A percentile compares a stretch with the other conserved stretches of the same genome.
Conservation (phyloP, 2,888 invertebrate species). For the Pycnomerus fuliginosus region DNA sequence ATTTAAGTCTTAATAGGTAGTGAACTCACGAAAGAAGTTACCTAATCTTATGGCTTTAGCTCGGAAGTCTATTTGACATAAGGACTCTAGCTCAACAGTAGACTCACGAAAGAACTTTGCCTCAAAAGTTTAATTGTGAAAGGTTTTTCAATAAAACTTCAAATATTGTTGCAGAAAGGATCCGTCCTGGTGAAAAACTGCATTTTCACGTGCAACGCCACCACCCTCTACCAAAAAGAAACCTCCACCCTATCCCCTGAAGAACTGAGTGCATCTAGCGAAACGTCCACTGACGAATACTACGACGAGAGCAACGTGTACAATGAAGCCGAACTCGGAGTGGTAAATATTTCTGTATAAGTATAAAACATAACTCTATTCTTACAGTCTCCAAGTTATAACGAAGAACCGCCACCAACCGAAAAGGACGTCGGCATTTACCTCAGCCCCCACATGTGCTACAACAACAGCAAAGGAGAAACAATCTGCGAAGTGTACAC, state of each 20-base stretch:
- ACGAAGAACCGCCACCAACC: background rate
- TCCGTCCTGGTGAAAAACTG: slow-evolving; percentile 67
- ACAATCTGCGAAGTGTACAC: slow-evolving; percentile 64
- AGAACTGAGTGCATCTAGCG: background rate
- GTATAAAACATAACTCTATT: background rate
- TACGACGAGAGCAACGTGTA: slow-evolving; percentile 12
- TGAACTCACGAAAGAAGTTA: no score
- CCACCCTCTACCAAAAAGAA: slow-evolving; percentile 33
- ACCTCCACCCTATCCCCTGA: background rate
- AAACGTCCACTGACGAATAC: slow-evolving; percentile 13
- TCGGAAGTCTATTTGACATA: no score
- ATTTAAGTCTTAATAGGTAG: no score
- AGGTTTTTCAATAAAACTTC: no score
- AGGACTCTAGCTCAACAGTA: no score
- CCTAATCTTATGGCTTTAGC: no score
- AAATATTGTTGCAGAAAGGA: slow-evolving; percentile 62
- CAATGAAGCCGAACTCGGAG: background rate
- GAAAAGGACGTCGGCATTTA: background rate
- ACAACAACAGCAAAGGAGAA: slow-evolving; percentile 42
- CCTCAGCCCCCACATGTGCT: slow-evolving; percentile 60
- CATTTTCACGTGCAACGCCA: slow-evolving; percentile 63
- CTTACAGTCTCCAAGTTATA: no score
- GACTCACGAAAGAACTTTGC: no score
- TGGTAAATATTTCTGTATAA: no score
- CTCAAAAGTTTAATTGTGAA: no score